Base-by-base conservation (phyloP, 2,113 vertebrate species). In the Thunnus thynnus region DNA sequence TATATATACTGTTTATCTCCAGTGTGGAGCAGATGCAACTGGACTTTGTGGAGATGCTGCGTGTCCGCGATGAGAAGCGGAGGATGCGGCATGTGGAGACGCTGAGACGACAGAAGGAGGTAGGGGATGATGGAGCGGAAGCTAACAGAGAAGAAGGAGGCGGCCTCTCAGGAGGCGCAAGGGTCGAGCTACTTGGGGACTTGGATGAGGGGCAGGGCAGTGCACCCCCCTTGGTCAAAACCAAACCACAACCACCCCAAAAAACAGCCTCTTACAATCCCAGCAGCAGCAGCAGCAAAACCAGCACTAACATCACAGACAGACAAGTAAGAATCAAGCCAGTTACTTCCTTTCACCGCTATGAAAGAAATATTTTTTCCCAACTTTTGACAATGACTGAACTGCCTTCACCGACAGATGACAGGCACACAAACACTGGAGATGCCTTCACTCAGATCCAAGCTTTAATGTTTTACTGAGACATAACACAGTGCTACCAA, bases 11-110 rank as follows among this genome's bases (percentile, higher is more conserved):
- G 22, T 68, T 66, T 79, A 4, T 56, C 50, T 48, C 36, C 70
- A 94, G 94, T 14, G 3, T 13, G 18, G 93, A 91, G 63, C 90
- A 93, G 84, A 44, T 88, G 3, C 91, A 93, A 75, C 46, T 93
- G 72, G 95, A 95, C 22, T 84, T 95, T 55, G 88, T 91, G 0
- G 93, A 95, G 76, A 87, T 91, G 81, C 90, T 95, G 78, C 95
- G 94, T 54, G 86, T 78, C 0, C 92, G 94, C 2, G 95, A 95
- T 63, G 94, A 95, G 54, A 92, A 87, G 72, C 46, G 94, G 61
- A 94, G 90, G 25, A 92, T 92, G 81, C 91, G 91, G 36, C 93
- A 87, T 0, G 88, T 91, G 2, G 95, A 94, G 88, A 92, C 86
- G 0, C 83, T 94, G 86, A 88, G 89, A 22, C 87, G 51, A 30